Evolutionary conservation across 2,113 vertebrate genomes (phyloP).

Genomic region (Paradisaea rubra): DNA sequence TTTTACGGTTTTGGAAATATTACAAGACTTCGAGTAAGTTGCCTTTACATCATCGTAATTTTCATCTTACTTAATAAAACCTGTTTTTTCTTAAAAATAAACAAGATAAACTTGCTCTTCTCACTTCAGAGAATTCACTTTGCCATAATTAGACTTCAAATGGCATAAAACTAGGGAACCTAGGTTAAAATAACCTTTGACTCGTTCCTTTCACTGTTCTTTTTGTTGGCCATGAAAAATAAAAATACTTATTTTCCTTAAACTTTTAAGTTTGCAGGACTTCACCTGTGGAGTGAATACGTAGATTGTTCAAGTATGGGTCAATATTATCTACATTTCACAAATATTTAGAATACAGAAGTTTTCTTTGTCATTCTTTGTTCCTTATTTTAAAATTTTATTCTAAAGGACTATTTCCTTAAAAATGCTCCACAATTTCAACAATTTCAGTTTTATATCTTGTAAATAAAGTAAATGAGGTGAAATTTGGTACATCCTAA

Average conservation of each 20-base stretch:
- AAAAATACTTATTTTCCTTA: background rate
- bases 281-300: background rate
- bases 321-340: background rate
- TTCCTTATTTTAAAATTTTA: background rate
- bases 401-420: background rate
- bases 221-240: background rate
- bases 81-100: background rate
- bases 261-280: background rate
- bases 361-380: background rate
- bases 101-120: background rate
- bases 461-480: background rate
- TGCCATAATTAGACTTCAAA: background rate
- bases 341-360: background rate
- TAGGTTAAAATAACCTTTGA: background rate
- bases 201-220: fast-evolving
- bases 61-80: background rate
- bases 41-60: background rate
- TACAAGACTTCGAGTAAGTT: background rate
- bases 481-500: background rate
- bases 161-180: background rate
- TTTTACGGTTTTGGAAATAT: background rate
- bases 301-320: background rate
- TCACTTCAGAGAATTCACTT: background rate
- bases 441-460: background rate
- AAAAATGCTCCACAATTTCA: background rate